Conservation (phyloP, 2,888 invertebrate genomes). For the Ophioninae sp. region DNA sequence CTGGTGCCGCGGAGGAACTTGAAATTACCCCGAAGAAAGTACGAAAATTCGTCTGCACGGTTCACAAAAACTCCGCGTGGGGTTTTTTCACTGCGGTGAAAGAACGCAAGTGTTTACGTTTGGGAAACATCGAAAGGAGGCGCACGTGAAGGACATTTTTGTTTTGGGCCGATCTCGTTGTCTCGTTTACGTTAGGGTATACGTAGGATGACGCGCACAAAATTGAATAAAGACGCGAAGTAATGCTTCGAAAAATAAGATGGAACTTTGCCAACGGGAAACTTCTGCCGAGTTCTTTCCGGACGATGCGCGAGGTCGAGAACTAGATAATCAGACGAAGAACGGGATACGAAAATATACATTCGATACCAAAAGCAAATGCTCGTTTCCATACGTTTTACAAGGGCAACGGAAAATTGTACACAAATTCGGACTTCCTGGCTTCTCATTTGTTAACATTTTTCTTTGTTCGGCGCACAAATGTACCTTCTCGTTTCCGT, state of each 20-base stretch:
- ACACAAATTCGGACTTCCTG: neutral
- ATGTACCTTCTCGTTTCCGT: constrained; percentile 37
- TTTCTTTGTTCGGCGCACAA: constrained; percentile 2
- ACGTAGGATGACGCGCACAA: constrained; percentile 52
- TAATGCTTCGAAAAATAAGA: constrained; percentile 40
- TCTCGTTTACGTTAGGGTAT: neutral
- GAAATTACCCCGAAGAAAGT: neutral
- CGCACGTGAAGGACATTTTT: constrained; percentile 11
- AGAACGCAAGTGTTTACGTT: neutral
- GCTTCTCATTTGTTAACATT: neutral
- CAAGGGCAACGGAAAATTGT: neutral
- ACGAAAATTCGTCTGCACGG: neutral
- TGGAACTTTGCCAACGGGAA: constrained; percentile 55
- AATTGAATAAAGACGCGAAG: constrained; percentile 34
- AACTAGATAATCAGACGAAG: constrained; percentile 28
- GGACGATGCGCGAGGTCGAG: constrained; percentile 37
- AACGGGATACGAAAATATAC: constrained; percentile 27
- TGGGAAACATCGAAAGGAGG: constrained; percentile 21
- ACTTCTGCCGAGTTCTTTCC: neutral
- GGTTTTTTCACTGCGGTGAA: neutral
- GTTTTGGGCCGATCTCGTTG: neutral
- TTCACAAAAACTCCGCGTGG: neutral
- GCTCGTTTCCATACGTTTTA: neutral
- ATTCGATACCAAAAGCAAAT: neutral
- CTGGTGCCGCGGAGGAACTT: neutral